Conservation (phyloP, 2,797 vertebrate species). For the Antrozous pallidus region DNA sequence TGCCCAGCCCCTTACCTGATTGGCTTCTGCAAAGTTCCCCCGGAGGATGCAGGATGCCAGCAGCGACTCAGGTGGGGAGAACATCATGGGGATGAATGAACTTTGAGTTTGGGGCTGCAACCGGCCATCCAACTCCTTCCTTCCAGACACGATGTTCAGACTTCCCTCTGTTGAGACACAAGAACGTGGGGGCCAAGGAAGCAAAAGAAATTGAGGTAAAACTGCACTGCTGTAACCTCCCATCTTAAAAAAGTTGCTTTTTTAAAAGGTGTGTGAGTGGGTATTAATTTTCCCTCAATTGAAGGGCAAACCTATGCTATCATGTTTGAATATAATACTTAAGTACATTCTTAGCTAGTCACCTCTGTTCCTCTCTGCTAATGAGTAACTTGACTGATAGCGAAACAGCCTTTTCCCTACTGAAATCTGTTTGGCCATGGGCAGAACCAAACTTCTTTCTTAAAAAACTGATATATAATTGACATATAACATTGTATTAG, state of each 20-base stretch:
- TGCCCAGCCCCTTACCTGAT: conserved; percentile 86
- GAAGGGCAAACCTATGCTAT: background rate
- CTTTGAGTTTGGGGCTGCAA: conserved; percentile 76
- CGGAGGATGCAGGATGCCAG: conserved; percentile 93
- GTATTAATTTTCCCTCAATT: background rate
- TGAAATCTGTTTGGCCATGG: background rate
- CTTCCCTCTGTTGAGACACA: conserved; percentile 86
- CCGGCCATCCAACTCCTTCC: conserved; percentile 67
- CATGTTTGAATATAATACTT: background rate
- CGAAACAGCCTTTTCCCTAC: background rate
- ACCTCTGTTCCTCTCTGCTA: background rate
- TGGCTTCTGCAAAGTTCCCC: conserved; percentile 94
- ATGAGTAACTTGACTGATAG: background rate
- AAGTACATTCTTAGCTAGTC: background rate
- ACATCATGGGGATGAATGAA: conserved; percentile 93
- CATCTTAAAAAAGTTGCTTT: background rate
- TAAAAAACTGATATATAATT: background rate
- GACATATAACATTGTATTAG: background rate
- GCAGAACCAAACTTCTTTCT: background rate
- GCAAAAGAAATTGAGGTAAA: background rate
- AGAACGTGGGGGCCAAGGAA: background rate
- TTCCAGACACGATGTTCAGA: conserved; percentile 76
- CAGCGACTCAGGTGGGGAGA: conserved; percentile 94
- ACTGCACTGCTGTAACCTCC: background rate
- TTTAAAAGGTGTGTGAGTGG: background rate